These are phyloP conservation scores for Gambelia wislizenii DNA, from an alignment of 2,797 vertebrate genomes.

Conservation along the genomic window DNA sequence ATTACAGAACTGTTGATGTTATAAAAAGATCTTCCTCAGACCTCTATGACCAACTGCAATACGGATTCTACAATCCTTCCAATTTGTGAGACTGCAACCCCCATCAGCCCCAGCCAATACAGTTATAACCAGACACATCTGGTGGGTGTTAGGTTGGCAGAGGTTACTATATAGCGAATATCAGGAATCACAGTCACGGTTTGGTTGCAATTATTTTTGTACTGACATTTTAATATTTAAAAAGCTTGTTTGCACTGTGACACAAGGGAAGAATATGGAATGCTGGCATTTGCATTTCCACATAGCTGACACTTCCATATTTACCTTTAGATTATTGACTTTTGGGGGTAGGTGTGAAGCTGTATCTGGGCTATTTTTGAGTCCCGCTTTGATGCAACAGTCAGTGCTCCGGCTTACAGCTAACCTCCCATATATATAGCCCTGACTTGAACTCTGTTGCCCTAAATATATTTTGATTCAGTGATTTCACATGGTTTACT, in stretches of 20 bases:
- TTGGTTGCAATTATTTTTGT: background rate
- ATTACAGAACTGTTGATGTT: background rate
- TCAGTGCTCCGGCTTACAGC: accelerated
- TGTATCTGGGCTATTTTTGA: accelerated
- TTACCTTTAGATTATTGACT: background rate
- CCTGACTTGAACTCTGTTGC: background rate
- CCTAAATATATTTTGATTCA: conserved; percentile 30
- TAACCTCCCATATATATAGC: background rate
- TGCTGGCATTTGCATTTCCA: background rate
- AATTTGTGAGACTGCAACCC: background rate
- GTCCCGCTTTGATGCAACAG: accelerated
- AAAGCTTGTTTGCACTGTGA: background rate
- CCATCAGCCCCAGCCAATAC: background rate
- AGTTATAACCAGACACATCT: background rate
- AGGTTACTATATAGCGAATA: background rate
- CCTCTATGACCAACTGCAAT: background rate
- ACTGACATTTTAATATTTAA: background rate
- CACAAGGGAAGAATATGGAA: conserved; percentile 4
- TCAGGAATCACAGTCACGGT: background rate
- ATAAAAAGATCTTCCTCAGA: background rate
- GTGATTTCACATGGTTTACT: background rate
- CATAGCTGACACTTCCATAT: background rate
- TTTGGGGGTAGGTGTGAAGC: background rate
- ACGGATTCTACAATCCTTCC: background rate
- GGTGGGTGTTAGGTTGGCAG: background rate